These are phyloP conservation scores for Pangasius mekongensis DNA, from an alignment of 2,797 vertebrate genomes.

Conservation along the genomic window DNA sequence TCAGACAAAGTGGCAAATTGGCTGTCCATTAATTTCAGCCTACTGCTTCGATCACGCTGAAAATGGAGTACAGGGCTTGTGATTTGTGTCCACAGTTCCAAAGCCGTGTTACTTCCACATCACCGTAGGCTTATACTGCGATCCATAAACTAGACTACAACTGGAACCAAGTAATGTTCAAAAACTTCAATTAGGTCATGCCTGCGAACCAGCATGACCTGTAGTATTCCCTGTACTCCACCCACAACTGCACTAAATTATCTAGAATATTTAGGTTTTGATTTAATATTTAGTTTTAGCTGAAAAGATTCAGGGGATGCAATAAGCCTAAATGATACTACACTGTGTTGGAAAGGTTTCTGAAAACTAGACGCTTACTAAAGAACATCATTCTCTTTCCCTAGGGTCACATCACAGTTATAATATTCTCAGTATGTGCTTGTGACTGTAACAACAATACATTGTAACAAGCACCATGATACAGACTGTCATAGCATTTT, in stretches of 20 bases:
- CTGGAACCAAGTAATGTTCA: not conserved
- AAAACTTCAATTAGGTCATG: not conserved
- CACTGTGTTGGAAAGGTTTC: too few relatives aligned
- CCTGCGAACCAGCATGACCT: not conserved
- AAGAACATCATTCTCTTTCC: not conserved
- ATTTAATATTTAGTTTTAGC: not conserved
- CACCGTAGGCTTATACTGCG: not conserved
- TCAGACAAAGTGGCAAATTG: slow-evolving; percentile 34
- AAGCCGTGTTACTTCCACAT: not conserved
- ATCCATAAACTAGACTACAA: not conserved
- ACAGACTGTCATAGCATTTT: not conserved
- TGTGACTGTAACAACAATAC: not conserved
- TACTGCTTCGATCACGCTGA: not conserved
- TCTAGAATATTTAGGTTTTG: not conserved
- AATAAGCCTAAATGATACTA: not conserved
- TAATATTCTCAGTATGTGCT: not conserved
- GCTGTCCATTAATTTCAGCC: not conserved
- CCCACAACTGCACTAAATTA: not conserved
- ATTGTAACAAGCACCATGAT: not conserved
- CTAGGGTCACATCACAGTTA: not conserved
- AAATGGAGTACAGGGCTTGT: not conserved
- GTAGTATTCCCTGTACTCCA: too few relatives aligned
- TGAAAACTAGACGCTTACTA: not conserved
- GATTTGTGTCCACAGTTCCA: not conserved
- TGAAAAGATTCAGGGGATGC: not conserved